phyloP scores from a whole-genome alignment of 2,888 invertebrate genomes.

The Exocentrus adspersus region DNA sequence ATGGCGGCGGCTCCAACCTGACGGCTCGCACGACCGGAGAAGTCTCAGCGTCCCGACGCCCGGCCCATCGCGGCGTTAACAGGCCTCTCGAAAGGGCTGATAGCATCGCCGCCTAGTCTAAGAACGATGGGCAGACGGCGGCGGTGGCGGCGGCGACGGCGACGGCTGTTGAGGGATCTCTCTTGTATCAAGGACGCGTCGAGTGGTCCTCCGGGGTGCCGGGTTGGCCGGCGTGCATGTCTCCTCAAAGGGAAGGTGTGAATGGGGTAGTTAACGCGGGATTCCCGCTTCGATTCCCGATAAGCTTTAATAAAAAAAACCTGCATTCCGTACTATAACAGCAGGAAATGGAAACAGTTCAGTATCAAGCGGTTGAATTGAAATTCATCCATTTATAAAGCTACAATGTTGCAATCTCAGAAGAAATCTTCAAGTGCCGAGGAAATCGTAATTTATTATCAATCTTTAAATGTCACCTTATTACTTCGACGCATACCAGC shows the following conservation, averaged over 20 bases:
- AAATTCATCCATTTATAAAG: too few species aligned
- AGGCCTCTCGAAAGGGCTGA: conserved; percentile 41
- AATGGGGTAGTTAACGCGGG: too few species aligned
- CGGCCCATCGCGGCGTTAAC: conserved; percentile 38
- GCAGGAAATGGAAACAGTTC: too few species aligned
- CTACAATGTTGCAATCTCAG: too few species aligned
- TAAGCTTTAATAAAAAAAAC: too few species aligned
- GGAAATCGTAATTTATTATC: not conserved
- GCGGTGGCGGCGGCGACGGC: not conserved
- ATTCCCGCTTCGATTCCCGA: too few species aligned
- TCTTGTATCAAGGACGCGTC: conserved; percentile 42
- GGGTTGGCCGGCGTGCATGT: conserved; percentile 20
- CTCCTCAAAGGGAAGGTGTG: conserved; percentile 23
- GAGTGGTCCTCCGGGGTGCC: conserved; percentile 26
- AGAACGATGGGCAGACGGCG: conserved; percentile 34
- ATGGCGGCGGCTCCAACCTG: conserved; percentile 62
- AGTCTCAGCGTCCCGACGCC: conserved; percentile 52
- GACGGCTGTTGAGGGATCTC: conserved; percentile 34
- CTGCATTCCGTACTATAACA: too few species aligned
- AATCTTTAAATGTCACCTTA: conserved; percentile 5
- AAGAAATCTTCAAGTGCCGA: not conserved
- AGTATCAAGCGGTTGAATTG: too few species aligned
- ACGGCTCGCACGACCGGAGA: conserved; percentile 57
- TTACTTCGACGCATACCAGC: not conserved
- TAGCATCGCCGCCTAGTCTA: conserved; percentile 42